Evolutionary conservation across 2,888 invertebrate species (phyloP), one percentile per base, ranked within the genome.

Genomic region (Elegia similella): DNA sequence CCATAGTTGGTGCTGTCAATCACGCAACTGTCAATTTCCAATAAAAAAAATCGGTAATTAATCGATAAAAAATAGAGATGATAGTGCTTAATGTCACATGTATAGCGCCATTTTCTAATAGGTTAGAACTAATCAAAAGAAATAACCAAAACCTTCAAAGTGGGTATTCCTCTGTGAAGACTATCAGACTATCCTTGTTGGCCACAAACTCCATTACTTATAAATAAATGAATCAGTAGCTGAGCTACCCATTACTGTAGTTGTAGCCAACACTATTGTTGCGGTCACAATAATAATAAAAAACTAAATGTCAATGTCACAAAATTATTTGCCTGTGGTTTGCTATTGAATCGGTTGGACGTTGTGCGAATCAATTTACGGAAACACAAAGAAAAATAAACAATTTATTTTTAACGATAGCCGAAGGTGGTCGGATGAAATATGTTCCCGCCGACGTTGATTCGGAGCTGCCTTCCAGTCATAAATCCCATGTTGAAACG

Each of bases 381-480:
- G 62, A 61, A 59, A 53, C 34, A 48, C 62, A 60, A 60, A 61
- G 68, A 71, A 72, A 73, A 72, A 75, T 81, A 84, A 84, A 85
- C 80, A 85, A 72, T 73, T 76, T 82, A 78, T 79, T 78, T 80
- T 73, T 76, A 75, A 72, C 72, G 69, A 57, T 60, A 66, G 64
- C 68, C 75, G 75, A 73, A 78, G 74, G 81, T 72, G 71, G 73
- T 75, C 75, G 78, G 67, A 75, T 72, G 79, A 75, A 75, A 74
- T 68, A 91, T 91, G 91, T 90, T 91, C 69, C 91, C 91, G 68
- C 79, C 88, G 75, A 84, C 88, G 73, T 87, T 88, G 66, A 82
- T 91, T 69, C 79, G 90, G 62, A 88, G 86, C 71, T 91, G 90
- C 80, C 87, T 90, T 74, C 91, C 90, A 76, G 87, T 91, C 72